Evolutionary conservation across 2,888 invertebrate species (phyloP), one percentile per base, ranked within the genome.

Genomic region (Lamellibrachia columna): DNA sequence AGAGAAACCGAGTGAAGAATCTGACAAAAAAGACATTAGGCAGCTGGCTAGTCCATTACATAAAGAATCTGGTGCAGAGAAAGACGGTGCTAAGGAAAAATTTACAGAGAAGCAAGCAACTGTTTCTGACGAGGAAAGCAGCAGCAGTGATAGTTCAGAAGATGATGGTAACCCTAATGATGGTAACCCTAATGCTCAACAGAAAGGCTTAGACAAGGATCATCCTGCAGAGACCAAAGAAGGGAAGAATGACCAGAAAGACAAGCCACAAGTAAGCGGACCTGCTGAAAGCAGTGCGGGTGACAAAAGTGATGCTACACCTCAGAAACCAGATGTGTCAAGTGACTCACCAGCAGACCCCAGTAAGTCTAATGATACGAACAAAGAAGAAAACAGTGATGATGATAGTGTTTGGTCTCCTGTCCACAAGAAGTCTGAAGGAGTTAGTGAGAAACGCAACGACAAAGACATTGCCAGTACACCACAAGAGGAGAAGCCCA

Each of bases 391-490:
- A 75, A 75, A 15, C 75, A 75, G 75, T 75, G 75, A 22, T 6
- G 22, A 75, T 75, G 75, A 55, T 55, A 55, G n/a, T 22, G 15
- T 75, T 22, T 75, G 75, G 75, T 75, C 75, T 22, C 22, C 75
- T 3, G 75, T 75, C n/a, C 75, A 75, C 75, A 75, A 75, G 75
- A 75, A 75, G n/a, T 75, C 75, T 75, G 75, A 75, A 75, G 75
- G 75, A 15, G 75, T 15, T 22, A 75, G 3, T 4, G 75, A 75
- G 22, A 75, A 22, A 22, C 15, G 22, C 75, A 75, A 75, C 4
- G 22, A 75, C 0, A 75, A 75, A 75, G 75, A 75, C 22, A 4
- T 4, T 22, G 75, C 3, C 22, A 22, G 22, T 22, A 75, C 75
- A 11, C 75, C 75, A 75, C 75, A 75, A 22, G 75, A 75, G 75